Evolutionary conservation across 2,888 invertebrate genomes (phyloP), one percentile per base, ranked within the genome.

Genomic region (Zootermopsis nevadensis): DNA sequence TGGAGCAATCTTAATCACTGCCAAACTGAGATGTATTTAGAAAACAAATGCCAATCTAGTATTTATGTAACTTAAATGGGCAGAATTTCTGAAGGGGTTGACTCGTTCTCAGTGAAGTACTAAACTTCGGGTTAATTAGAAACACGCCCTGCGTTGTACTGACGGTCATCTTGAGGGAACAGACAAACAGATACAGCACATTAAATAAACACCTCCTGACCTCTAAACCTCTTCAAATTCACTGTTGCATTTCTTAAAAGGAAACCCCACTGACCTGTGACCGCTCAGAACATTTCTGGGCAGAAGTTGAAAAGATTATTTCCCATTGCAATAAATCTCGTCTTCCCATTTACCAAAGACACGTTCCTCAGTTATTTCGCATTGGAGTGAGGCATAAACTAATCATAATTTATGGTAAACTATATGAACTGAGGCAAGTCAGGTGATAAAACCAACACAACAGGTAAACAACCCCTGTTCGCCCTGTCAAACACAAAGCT

Each of bases 391-490:
- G 60, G 60, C 12, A 60, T 60, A 60, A 60, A 60, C 60, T 60
- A 27, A 60, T 60, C 60, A 60, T 67, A 66, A 66, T 35, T 80
- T 80, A 80, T 69, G 79, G 15, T 80, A 55, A 66, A 35, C 10
- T 42, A 42, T 80, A 67, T 42, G 67, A 66, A 66, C 80, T 66
- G n/a, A 33, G 66, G 67, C 80, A 55, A 30, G 55, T 27, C 69
- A 53, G 74, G 81, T 81, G 81, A 53, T 81, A 81, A 81, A 81
- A 81, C 81, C 48, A 81, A 81, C 81, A 81, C 81, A 27, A n/a
- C 1, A 31, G 27, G 22, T 30, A 67, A 81, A 81, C 60, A 60
- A n/a, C 27, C 81, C 74, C 74, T 72, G 53, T 81, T 81, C 33
- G 74, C 72, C 81, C 4, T 81, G 81, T 81, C 81, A 81, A 81